Base-by-base conservation (phyloP, 2,113 vertebrate species). In the Ctenomys sociabilis region DNA sequence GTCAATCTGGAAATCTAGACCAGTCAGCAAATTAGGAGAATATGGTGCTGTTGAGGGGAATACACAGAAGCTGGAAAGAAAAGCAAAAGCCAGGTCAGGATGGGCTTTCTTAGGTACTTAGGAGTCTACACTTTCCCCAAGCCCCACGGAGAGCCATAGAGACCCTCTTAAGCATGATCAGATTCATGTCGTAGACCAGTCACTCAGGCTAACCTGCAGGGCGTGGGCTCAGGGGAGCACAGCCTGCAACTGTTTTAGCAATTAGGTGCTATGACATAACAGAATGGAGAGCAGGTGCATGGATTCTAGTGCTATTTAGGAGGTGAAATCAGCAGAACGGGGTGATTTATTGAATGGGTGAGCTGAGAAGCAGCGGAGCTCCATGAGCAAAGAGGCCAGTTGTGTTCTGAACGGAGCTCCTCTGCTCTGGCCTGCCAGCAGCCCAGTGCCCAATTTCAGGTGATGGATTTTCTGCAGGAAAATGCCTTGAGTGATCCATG, bases 231-330 rank as follows among this genome's bases (percentile, higher is more conserved):
- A 8, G 30, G 72, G 49, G 52, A 54, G 72, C 52, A 12, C 7
- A 32, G 93, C 73, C 91, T 95, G 73, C 22, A 49, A 80, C 78
- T 96, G 91, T 95, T 97, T 94, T 96, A 97, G 89, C 91, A 88
- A 96, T 97, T 93, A 97, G 86, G 57, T n/a, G 86, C 72, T 84
- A 91, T 93, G 95, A 93, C 85, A 93, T 93, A 91, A 91, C 95
- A 91, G 68, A 88, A 91, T 0, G 4, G 35, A 85, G 80, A 75
- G 52, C 37, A 72, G 10, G 10, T 13, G 64, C 57, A 30, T 63
- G 73, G 54, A 81, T 84, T 89, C 75, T 61, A 61, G 86, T 3
- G 24, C 78, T 85, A 72, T n/a, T 93, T 90, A 63, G 68, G 78
- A 91, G 93, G 77, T 68, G 83, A 96, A 88, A 57, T 95, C 93